Base-by-base conservation (phyloP, 2,888 invertebrate genomes). In the Homarus gammarus region DNA sequence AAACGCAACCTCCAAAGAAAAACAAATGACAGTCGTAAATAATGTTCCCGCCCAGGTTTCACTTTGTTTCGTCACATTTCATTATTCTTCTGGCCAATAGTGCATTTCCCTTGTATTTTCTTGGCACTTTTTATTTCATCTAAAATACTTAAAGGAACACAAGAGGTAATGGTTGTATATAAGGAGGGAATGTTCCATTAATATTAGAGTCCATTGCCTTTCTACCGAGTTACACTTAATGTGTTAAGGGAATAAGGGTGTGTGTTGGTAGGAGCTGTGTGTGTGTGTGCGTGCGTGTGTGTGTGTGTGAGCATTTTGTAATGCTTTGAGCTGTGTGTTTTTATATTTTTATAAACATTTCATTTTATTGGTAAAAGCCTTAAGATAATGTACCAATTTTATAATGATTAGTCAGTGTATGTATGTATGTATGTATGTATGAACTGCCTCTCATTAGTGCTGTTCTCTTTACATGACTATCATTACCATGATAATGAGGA, bases 361-460 rank as follows among this genome's bases (percentile, higher is more conserved):
- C n/a, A n/a, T n/a, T n/a, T n/a, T n/a, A n/a, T n/a, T n/a, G n/a
- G n/a, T n/a, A n/a, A n/a, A n/a, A n/a, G n/a, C n/a, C n/a, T n/a
- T n/a, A n/a, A n/a, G n/a, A n/a, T n/a, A n/a, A n/a, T n/a, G n/a
- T n/a, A n/a, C n/a, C n/a, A n/a, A n/a, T n/a, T n/a, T n/a, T n/a
- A n/a, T n/a, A n/a, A n/a, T n/a, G n/a, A 6, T 68, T 1, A n/a
- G 27, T 68, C 2, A n/a, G 27, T 40, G 75, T 75, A n/a, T 84
- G 61, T 84, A 40, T 84, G 56, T 82, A 68, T 72, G 84, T 64
- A 56, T 85, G 75, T 44, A 78, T 78, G 44, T 87, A 38, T 84
- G 83, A 78, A 40, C 27, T 92, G 89, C 87, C 84, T 90, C 84
- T 91, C 81, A 90, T 84, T 89, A 90, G 12, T 92, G 90, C 92